Base-by-base conservation (phyloP, 2,113 vertebrate species). In the Seriola rivoliana region DNA sequence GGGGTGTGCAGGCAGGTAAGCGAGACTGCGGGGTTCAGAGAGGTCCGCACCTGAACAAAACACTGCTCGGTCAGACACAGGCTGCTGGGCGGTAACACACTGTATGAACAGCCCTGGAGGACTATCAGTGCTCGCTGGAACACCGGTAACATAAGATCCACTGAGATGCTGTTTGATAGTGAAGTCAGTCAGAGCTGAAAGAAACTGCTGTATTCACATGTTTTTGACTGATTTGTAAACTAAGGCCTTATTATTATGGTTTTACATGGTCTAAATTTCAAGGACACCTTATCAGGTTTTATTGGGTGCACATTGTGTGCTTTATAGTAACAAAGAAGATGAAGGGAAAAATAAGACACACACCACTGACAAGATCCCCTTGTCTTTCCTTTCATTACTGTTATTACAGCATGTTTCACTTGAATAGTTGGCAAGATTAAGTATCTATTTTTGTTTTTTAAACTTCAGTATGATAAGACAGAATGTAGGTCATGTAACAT, bases 31-130 rank as follows among this genome's bases (percentile, higher is more conserved):
- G 29, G n/a, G 80, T 85, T 89, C 71, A 85, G 66, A 66, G 62
- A 81, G 84, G 90, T 88, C 80, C 52, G 69, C 73, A 76, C 72
- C 76, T 85, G 80, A 91, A 91, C 85, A 88, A 87, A 89, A 78
- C 76, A 38, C 71, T 59, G 65, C 34, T 68, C 69, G 83, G 89
- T 92, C 85, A 88, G 48, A 89, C 62, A 85, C 46, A 70, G 86
- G 85, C 11, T 71, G 74, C 84, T 68, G 81, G 83, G 86, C 23
- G 54, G 84, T 68, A 44, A 85, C 74, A 75, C 34, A 48, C 52
- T 44, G 72, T 67, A 68, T 46, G 67, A 85, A 42, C 67, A 65
- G 77, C 50, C 86, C 80, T 54, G 9, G 23, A 80, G 78, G 78
- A 82, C 82, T 73, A 86, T 85, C 79, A 80, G 19, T 34, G 70